Conservation (phyloP, 2,888 invertebrate species). For the Drosophila histrio region DNA sequence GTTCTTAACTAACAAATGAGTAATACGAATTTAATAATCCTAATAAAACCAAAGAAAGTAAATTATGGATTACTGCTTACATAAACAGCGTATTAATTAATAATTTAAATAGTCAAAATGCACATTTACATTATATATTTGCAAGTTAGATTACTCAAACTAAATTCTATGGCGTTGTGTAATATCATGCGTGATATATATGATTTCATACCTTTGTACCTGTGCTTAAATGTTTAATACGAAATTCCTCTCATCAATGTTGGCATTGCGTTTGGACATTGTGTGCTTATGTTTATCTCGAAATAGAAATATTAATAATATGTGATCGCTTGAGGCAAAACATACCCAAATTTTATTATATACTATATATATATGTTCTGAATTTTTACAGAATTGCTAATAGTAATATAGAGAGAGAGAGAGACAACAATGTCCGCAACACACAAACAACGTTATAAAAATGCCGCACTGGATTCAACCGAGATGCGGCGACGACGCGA, state of each 20-base stretch:
- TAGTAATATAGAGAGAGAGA: slow-evolving; percentile 13
- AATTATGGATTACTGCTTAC: too few species aligned
- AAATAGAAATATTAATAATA: background rate
- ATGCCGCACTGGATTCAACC: slow-evolving; percentile 95
- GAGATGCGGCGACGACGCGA: slow-evolving; percentile 96
- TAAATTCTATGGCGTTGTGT: background rate
- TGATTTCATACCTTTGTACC: background rate
- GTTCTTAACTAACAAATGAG: background rate
- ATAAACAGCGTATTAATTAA: background rate
- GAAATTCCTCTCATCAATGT: background rate
- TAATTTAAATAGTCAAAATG: background rate
- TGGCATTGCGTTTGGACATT: background rate
- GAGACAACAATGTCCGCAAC: slow-evolving; percentile 93
- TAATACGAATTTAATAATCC: background rate
- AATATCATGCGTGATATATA: slow-evolving; percentile 6
- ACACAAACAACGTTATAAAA: slow-evolving; percentile 97
- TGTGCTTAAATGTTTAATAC: background rate
- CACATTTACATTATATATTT: background rate
- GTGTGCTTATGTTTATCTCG: background rate
- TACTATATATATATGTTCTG: background rate
- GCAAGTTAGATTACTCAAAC: background rate
- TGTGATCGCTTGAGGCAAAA: background rate
- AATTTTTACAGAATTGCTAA: slow-evolving; percentile 16
- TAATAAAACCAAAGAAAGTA: too few species aligned
- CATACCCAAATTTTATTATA: background rate